These are phyloP conservation scores for Rostratula benghalensis DNA, from an alignment of 2,113 vertebrate species.

Conservation along the genomic window DNA sequence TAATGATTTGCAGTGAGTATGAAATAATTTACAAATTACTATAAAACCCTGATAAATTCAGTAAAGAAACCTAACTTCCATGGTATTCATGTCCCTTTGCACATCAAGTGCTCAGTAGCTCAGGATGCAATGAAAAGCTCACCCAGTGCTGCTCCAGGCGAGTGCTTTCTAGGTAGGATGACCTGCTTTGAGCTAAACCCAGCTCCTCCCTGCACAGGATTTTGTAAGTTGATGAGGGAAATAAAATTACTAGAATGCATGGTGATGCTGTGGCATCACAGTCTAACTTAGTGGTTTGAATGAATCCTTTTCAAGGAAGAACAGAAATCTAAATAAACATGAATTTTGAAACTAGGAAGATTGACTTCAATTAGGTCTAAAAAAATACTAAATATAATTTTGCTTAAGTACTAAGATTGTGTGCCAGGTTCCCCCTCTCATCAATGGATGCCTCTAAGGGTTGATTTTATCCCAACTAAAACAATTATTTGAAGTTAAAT, in stretches of 20 bases:
- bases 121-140: not conserved
- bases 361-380: not conserved
- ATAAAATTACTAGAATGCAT: not conserved
- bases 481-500: not conserved
- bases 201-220: not conserved
- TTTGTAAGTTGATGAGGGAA: not conserved
- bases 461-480: not conserved
- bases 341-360: not conserved
- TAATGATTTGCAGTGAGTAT: not conserved
- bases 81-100: not conserved
- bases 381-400: not conserved
- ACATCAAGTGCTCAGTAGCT: not conserved
- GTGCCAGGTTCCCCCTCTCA: not conserved
- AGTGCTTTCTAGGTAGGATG: not conserved
- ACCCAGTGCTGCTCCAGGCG: not conserved
- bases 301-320: not conserved
- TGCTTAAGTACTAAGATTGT: not conserved
- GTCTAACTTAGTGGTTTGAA: not conserved
- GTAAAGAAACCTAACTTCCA: not conserved
- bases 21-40: not conserved
- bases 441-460: not conserved
- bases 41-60: not conserved
- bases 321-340: not conserved
- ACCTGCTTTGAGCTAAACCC: not conserved
- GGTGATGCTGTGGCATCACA: not conserved